Evolutionary conservation across 2,888 invertebrate genomes (phyloP), one percentile per base, ranked within the genome.

Genomic region (Sussaba pulchella): DNA sequence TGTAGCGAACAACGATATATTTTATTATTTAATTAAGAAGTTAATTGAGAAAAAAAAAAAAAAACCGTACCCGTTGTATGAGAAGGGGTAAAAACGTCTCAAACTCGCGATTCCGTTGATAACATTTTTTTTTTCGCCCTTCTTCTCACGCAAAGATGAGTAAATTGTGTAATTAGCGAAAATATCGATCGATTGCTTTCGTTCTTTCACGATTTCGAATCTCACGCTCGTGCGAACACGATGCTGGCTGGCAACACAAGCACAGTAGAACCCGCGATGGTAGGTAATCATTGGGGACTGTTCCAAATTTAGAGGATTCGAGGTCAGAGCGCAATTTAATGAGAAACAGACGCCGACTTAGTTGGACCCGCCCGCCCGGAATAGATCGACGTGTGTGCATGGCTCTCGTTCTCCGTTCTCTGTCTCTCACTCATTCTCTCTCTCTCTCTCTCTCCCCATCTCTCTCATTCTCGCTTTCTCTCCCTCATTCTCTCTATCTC

Each of bases 261-360:
- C 57, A 71, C 63, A 76, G 31, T 45, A 76, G 59, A 82, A 61
- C 63, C 77, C 78, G 70, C 82, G 83, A 83, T 83, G 86, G 83
- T 85, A 85, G 85, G 86, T 91, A 90, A 89, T 90, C 88, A 88
- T 79, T 85, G 87, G 86, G 85, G 88, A 88, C 89, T 85, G 88
- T 89, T 91, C 89, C 89, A 90, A 91, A 91, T 91, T 90, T 91
- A 90, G 91, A 89, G 88, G 87, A 90, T 91, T 91, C 91, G 91
- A 90, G 91, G 91, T 90, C 89, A 88, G 87, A 88, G 86, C 88
- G 88, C 89, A 89, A 90, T 91, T 90, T 91, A 91, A 92, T 91
- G 91, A 91, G 91, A 90, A 92, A 90, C 91, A 91, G 91, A 91
- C 91, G 91, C 86, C 88, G 89, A 90, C 88, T 90, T 89, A 88